phyloP scores from a whole-genome alignment of 2,113 vertebrate species.

The Athene cunicularia region DNA sequence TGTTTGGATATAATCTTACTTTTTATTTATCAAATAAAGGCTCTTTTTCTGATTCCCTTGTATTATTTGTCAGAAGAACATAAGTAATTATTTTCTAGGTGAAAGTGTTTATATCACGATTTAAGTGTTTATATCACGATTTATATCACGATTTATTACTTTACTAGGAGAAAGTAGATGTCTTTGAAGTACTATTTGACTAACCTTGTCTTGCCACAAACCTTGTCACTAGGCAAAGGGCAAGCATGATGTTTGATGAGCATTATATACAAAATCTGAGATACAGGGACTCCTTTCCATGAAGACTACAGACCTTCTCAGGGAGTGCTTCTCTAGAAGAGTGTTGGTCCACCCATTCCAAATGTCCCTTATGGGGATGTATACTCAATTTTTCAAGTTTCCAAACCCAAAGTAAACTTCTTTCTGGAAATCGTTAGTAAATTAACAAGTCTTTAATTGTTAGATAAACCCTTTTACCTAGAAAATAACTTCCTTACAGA shows the following conservation, averaged over 20 bases:
- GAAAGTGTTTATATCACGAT: background rate
- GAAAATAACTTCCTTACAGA: background rate
- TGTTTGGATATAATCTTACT: conserved; percentile 29
- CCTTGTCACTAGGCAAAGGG: background rate
- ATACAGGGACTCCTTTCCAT: background rate
- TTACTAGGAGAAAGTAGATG: background rate
- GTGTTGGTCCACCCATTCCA: background rate
- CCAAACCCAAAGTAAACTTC: background rate
- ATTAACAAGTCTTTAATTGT: background rate
- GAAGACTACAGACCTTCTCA: background rate
- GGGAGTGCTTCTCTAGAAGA: background rate
- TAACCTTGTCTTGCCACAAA: background rate
- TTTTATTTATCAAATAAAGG: conserved; percentile 47
- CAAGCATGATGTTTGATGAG: background rate
- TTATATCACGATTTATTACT: background rate
- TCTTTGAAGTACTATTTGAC: background rate
- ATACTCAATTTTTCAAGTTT: background rate
- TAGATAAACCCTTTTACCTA: background rate
- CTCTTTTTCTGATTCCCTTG: conserved; percentile 23
- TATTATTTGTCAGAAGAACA: background rate
- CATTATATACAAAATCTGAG: background rate
- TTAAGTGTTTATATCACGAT: background rate
- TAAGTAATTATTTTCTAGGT: conserved; percentile 9
- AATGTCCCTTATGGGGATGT: background rate
- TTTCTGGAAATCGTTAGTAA: background rate